A percentile compares a stretch with the other conserved stretches of the same genome.
These are phyloP conservation scores for Lucinisca nassula DNA, from an alignment of 2,888 invertebrate genomes.

Conservation along the genomic window DNA sequence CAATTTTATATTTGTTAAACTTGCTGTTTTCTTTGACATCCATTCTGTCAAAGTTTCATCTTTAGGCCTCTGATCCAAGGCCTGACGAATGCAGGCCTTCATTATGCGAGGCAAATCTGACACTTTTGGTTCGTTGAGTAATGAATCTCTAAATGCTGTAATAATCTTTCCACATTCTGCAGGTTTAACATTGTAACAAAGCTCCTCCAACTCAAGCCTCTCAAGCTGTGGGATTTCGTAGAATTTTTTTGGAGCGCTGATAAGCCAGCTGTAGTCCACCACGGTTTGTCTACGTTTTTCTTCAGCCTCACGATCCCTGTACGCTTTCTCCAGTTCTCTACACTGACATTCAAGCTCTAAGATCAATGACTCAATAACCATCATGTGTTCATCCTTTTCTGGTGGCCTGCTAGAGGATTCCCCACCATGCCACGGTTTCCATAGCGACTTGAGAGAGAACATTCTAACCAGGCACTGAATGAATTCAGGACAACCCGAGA, in stretches of 20 bases:
- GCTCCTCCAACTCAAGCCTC: conserved; percentile 84
- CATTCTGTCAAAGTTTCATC: conserved; percentile 83
- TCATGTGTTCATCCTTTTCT: conserved; percentile 74
- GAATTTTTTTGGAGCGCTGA: conserved; percentile 75
- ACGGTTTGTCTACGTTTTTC: conserved; percentile 75
- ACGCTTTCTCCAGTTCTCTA: conserved; percentile 77
- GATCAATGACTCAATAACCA: conserved; percentile 78
- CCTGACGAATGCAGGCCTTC: conserved; percentile 79
- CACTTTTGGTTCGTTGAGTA: conserved; percentile 77
- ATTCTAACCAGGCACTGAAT: no score
- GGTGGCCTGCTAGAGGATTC: conserved; percentile 67
- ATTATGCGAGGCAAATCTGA: conserved; percentile 81
- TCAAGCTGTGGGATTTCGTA: conserved; percentile 86
- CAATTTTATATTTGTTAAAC: conserved; percentile 79
- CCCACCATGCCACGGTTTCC: conserved; percentile 72
- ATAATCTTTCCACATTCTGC: conserved; percentile 84
- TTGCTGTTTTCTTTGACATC: conserved; percentile 81
- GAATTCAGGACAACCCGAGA: no score
- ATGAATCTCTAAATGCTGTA: conserved; percentile 80
- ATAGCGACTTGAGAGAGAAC: conserved; percentile 74
- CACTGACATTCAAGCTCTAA: conserved; percentile 82
- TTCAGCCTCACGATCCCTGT: conserved; percentile 77
- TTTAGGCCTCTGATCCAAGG: conserved; percentile 82
- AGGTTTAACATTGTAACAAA: conserved; percentile 83
- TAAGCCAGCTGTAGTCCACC: conserved; percentile 87